Evolutionary conservation across 2,888 invertebrate species (phyloP).

Genomic region (Rhogogaster chlorosoma): DNA sequence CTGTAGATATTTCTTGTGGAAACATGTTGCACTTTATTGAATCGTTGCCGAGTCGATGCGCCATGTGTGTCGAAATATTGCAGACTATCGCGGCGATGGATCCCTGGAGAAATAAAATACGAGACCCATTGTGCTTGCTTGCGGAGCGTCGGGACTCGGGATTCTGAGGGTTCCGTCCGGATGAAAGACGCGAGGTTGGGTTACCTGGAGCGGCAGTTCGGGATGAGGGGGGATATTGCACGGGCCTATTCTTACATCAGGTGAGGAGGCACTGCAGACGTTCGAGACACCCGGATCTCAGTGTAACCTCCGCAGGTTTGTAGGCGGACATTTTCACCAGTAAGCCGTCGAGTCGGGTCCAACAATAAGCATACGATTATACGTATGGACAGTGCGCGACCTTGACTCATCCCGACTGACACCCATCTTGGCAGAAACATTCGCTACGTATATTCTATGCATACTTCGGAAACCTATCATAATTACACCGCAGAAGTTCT

Average conservation of each 20-base stretch:
- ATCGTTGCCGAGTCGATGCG: conserved; percentile 12
- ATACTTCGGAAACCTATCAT: not conserved
- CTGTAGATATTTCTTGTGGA: not conserved
- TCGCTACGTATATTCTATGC: not conserved
- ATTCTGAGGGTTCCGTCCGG: conserved; percentile 7
- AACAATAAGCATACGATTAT: not conserved
- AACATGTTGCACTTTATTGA: conserved; percentile 4
- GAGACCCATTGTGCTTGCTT: conserved; percentile 32
- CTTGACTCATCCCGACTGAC: not conserved
- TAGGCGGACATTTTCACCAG: conserved; percentile 23
- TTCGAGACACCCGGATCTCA: not conserved
- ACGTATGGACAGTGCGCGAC: not conserved
- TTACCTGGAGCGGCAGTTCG: conserved; percentile 17
- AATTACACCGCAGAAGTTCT: not conserved
- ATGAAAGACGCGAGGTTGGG: conserved; percentile 46
- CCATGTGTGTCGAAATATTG: conserved; percentile 10
- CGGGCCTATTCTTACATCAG: conserved; percentile 40
- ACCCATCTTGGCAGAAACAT: not conserved
- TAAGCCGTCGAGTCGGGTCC: not conserved
- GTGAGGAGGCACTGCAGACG: not conserved
- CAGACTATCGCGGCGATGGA: not conserved
- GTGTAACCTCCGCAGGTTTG: conserved; percentile 13
- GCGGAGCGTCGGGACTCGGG: conserved; percentile 24
- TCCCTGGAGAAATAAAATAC: conserved; percentile 40
- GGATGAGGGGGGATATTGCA: not conserved